Evolutionary conservation across 2,113 vertebrate genomes (phyloP).

Genomic region (Toxotes chatareus): DNA sequence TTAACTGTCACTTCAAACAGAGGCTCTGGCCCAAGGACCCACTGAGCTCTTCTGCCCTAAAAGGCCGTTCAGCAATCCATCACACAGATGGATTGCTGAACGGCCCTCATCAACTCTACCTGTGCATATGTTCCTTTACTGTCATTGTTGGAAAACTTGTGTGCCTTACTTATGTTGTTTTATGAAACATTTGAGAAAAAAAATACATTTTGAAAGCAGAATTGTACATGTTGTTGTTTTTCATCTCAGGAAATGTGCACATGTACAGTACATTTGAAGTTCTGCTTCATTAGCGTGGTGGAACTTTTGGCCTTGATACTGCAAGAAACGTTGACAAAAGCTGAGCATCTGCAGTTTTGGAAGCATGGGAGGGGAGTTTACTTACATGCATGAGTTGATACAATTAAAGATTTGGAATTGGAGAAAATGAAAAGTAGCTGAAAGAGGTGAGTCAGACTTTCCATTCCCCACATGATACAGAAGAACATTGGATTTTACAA

Average conservation of each 20-base stretch:
- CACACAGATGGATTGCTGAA: too few relatives aligned
- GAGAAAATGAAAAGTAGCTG: slow-evolving; percentile 11
- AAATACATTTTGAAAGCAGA: slow-evolving; percentile 38
- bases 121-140: slow-evolving; percentile 30
- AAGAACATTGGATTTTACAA: slow-evolving; percentile 84
- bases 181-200: slow-evolving; percentile 26
- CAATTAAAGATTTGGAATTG: neutral
- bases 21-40: neutral
- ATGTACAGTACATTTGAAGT: neutral
- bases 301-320: neutral
- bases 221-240: neutral
- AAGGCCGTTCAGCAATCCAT: neutral
- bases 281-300: neutral
- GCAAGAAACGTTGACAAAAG: slow-evolving; percentile 42
- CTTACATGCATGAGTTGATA: slow-evolving; percentile 54
- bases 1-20: neutral
- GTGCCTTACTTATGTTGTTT: slow-evolving; percentile 19
- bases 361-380: slow-evolving; percentile 45
- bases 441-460: slow-evolving; percentile 25
- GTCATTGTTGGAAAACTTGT: slow-evolving; percentile 18
- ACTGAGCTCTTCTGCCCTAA: neutral
- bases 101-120: neutral
- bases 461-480: slow-evolving; percentile 72
- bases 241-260: neutral
- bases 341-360: slow-evolving; percentile 43